Percentiles rank a stretch among this genome's conserved stretches.
Evolutionary conservation across 2,888 invertebrate species (phyloP).

Genomic region (Nowickia ferox): DNA sequence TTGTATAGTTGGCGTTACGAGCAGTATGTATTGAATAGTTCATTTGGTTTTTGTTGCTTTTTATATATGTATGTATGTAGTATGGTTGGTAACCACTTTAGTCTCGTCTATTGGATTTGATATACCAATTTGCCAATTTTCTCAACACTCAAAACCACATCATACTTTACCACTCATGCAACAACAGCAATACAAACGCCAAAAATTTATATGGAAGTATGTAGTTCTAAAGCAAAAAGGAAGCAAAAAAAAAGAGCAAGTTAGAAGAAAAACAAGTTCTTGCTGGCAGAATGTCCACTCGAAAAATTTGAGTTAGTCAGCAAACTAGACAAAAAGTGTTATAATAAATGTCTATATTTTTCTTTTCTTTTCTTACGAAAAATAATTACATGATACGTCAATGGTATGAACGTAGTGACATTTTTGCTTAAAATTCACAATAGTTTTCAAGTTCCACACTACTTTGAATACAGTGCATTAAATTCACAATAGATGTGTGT

Average conservation of each 20-base stretch:
- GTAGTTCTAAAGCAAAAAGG: slow-evolving; percentile 17
- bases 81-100: slow-evolving; percentile 64
- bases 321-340: neutral
- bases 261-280: slow-evolving; percentile 33
- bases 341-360: too few species aligned
- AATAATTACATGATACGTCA: too few species aligned
- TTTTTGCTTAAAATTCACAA: too few species aligned
- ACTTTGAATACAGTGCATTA: too few species aligned
- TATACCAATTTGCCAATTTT: slow-evolving; percentile 72
- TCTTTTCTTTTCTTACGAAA: too few species aligned
- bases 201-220: slow-evolving; percentile 36
- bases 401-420: too few species aligned
- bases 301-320: neutral
- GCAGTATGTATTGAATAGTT: slow-evolving; percentile 25
- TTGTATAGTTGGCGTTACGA: slow-evolving; percentile 12
- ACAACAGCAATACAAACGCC: slow-evolving; percentile 24
- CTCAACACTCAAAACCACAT: slow-evolving; percentile 69
- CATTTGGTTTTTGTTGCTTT: slow-evolving; percentile 15
- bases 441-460: too few species aligned
- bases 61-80: slow-evolving; percentile 42
- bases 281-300: neutral
- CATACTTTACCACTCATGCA: slow-evolving; percentile 63
- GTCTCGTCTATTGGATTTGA: slow-evolving; percentile 69
- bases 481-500: too few species aligned
- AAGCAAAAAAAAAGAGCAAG: neutral